These are phyloP conservation scores for Piaya cayana DNA, from an alignment of 2,113 vertebrate species.

Conservation along the genomic window DNA sequence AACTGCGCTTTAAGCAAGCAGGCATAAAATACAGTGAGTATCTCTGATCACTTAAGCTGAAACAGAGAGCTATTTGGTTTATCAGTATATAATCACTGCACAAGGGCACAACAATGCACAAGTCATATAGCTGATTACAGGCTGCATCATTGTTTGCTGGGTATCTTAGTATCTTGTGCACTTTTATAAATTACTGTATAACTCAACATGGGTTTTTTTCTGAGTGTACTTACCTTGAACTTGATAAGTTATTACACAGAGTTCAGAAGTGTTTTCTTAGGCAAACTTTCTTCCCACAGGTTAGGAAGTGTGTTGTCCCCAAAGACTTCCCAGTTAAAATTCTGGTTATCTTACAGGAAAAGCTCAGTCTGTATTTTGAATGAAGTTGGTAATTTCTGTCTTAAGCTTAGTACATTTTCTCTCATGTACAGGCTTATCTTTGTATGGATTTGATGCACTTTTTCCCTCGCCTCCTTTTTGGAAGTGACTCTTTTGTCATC, in stretches of 20 bases:
- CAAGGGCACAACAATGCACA: neutral
- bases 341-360: rapidly evolving
- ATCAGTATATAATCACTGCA: neutral
- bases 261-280: neutral
- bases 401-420: neutral
- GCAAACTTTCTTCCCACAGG: neutral
- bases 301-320: neutral
- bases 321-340: neutral
- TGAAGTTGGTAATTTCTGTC: neutral
- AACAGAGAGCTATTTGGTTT: neutral
- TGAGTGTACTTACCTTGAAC: neutral
- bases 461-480: neutral
- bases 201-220: neutral
- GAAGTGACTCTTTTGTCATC: neutral
- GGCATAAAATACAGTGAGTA: neutral
- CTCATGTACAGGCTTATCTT: neutral
- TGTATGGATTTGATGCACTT: neutral
- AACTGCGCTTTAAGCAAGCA: neutral
- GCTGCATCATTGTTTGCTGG: neutral
- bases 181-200: neutral
- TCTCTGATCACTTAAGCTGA: neutral
- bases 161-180: neutral
- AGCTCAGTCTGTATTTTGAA: neutral
- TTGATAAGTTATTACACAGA: neutral
- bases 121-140: neutral